These are phyloP conservation scores for Chelon labrosus DNA, from an alignment of 2,797 vertebrate genomes.

Conservation along the genomic window DNA sequence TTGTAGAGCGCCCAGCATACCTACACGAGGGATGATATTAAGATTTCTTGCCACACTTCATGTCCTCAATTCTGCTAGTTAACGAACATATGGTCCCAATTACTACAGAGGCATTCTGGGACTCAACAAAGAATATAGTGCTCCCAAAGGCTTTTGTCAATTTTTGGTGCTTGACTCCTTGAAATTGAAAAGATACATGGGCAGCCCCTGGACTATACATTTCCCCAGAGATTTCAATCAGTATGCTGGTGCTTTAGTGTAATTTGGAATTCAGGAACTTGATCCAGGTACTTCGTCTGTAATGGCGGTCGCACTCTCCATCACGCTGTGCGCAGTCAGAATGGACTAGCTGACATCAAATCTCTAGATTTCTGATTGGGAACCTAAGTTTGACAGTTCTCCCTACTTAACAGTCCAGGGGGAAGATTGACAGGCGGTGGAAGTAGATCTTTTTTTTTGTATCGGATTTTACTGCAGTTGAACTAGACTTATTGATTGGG, in stretches of 20 bases:
- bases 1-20: background rate
- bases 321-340: slow-evolving; percentile 1
- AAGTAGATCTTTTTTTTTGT: slow-evolving; percentile 12
- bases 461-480: slow-evolving; percentile 25
- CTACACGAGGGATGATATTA: slow-evolving; percentile 15
- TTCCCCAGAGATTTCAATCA: slow-evolving; percentile 42
- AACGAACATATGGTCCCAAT: slow-evolving; percentile 59
- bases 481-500: slow-evolving; percentile 27
- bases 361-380: slow-evolving; percentile 30
- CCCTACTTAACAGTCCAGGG: slow-evolving; percentile 6
- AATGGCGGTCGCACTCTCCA: slow-evolving; percentile 4
- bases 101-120: slow-evolving; percentile 39
- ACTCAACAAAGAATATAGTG: slow-evolving; percentile 38
- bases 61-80: slow-evolving; percentile 48
- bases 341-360: slow-evolving; percentile 4
- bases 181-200: slow-evolving; percentile 64
- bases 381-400: slow-evolving; percentile 22
- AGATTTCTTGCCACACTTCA: slow-evolving; percentile 21
- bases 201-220: slow-evolving; percentile 29
- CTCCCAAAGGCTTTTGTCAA: slow-evolving; percentile 54
- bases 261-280: slow-evolving; percentile 35
- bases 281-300: slow-evolving; percentile 36
- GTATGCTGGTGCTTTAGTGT: slow-evolving; percentile 8
- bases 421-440: background rate
- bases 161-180: slow-evolving; percentile 54